Conservation (phyloP, 2,888 invertebrate species). For the Cosmopolites sordidus region DNA sequence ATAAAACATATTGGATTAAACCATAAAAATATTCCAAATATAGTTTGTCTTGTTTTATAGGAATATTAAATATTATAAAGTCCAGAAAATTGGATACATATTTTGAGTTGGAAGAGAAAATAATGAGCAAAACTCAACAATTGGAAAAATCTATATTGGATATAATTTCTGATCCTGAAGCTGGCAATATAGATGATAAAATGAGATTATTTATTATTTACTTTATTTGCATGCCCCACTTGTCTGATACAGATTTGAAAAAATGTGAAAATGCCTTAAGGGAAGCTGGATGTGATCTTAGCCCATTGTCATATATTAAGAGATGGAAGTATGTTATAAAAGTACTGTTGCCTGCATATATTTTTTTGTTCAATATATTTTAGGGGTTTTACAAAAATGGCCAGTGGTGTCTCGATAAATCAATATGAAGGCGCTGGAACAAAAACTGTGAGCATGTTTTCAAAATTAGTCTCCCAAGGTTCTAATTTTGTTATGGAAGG, state of each 20-base stretch:
- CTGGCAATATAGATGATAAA: conserved; percentile 88
- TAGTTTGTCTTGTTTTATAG: too few species aligned
- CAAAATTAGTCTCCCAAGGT: conserved; percentile 93
- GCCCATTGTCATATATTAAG: conserved; percentile 82
- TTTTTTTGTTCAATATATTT: conserved; percentile 31
- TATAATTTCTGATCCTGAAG: conserved; percentile 78
- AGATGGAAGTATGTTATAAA: conserved; percentile 94
- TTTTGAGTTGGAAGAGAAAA: conserved; percentile 97
- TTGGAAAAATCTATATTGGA: conserved; percentile 84
- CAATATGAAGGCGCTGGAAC: conserved; percentile 91
- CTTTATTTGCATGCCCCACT: conserved; percentile 77
- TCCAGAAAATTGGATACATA: conserved; percentile 88
- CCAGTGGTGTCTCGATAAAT: conserved; percentile 56
- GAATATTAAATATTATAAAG: conserved; percentile 80
- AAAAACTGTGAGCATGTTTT: conserved; percentile 97
- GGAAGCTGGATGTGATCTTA: conserved; percentile 80
- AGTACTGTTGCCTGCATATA: conserved; percentile 39
- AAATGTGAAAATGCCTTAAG: conserved; percentile 76
- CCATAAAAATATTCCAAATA: conserved; percentile 1
- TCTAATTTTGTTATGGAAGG: conserved; percentile 99
- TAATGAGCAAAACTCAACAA: conserved; percentile 75
- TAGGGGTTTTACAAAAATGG: conserved; percentile 76
- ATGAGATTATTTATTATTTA: conserved; percentile 89
- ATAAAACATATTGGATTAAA: neutral
- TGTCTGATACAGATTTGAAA: conserved; percentile 78